Percentiles rank a stretch among this genome's conserved stretches.
These are phyloP conservation scores for Acheta domesticus DNA, from an alignment of 2,888 invertebrate genomes.

Conservation along the genomic window DNA sequence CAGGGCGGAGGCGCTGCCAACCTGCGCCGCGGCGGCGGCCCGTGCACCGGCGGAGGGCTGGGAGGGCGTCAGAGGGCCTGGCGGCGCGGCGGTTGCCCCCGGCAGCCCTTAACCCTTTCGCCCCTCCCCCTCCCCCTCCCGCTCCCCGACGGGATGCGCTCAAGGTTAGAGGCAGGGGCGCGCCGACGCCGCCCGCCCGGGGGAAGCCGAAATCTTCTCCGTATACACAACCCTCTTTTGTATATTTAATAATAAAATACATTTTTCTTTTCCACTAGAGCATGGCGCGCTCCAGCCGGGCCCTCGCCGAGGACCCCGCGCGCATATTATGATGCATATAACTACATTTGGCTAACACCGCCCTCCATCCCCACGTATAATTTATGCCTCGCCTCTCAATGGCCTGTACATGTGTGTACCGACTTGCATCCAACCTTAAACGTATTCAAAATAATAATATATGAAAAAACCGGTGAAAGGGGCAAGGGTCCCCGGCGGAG, in stretches of 20 bases:
- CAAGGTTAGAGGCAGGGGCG: background rate
- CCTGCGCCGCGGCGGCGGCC: background rate
- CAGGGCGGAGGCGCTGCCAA: background rate
- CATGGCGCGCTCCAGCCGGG: constrained; percentile 43
- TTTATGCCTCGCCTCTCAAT: constrained; percentile 9
- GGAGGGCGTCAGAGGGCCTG: too few relatives aligned
- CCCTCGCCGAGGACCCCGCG: background rate
- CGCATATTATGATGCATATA: constrained; percentile 10
- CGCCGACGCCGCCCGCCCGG: background rate
- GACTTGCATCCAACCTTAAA: constrained; percentile 18
- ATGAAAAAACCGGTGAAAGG: constrained; percentile 6
- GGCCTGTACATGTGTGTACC: background rate
- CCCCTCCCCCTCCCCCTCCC: background rate
- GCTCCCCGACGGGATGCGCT: background rate
- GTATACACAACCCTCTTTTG: constrained; percentile 40
- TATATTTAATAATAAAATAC: constrained; percentile 49
- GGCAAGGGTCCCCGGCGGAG: background rate
- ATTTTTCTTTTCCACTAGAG: constrained; percentile 53
- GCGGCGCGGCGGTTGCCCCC: background rate
- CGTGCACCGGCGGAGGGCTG: background rate
- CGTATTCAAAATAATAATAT: constrained; percentile 18
- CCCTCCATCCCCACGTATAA: background rate
- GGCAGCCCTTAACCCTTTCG: background rate
- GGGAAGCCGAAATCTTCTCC: background rate
- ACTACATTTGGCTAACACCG: constrained; percentile 18